These are phyloP conservation scores for Phortica okadai DNA, from an alignment of 2,888 invertebrate species.

Conservation along the genomic window DNA sequence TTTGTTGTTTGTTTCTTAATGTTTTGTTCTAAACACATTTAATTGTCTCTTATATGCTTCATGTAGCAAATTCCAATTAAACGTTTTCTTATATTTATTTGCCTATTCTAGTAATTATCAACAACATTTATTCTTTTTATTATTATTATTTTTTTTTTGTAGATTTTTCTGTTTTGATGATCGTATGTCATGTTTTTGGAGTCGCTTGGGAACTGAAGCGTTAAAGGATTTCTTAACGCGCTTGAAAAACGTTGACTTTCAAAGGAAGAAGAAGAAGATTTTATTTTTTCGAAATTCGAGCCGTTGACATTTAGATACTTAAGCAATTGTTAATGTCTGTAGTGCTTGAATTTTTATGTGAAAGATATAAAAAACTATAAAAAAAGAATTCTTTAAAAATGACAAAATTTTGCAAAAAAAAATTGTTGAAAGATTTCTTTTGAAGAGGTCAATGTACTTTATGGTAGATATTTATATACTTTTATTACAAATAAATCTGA, in stretches of 20 bases:
- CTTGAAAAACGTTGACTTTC: too few relatives aligned
- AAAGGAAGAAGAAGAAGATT: too few relatives aligned
- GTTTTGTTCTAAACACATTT: not conserved
- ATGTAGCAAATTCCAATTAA: constrained; percentile 10
- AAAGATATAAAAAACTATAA: not conserved
- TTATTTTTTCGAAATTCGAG: too few relatives aligned
- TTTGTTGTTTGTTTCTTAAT: too few relatives aligned
- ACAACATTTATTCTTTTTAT: not conserved
- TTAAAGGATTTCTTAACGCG: not conserved
- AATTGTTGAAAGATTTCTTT: too few relatives aligned
- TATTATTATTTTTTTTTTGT: not conserved
- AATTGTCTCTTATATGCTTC: constrained; percentile 10
- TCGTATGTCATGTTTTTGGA: constrained; percentile 10
- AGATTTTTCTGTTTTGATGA: not conserved
- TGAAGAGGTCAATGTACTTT: too few relatives aligned
- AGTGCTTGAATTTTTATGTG: too few relatives aligned
- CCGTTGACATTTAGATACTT: not conserved
- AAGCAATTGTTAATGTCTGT: too few relatives aligned
- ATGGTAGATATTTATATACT: too few relatives aligned
- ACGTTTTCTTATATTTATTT: not conserved
- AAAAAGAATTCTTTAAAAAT: not conserved
- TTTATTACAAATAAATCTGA: too few relatives aligned
- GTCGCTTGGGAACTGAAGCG: constrained; percentile 15
- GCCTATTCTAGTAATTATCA: not conserved
- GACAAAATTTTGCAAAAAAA: too few relatives aligned